Conservation (phyloP, 1,140 invertebrate species). For the Panulirus ornatus region DNA sequence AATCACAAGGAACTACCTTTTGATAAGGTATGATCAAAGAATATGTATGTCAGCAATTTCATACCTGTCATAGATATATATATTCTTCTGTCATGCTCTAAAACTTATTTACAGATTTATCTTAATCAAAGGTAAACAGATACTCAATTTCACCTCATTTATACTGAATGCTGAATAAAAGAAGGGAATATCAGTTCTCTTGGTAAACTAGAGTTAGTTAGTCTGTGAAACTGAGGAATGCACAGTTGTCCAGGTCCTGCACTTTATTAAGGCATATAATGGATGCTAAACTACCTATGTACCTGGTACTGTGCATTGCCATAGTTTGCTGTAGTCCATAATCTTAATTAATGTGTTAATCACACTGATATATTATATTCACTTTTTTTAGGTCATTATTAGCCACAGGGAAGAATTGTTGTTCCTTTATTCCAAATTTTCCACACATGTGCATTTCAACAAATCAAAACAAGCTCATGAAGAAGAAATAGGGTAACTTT, state of each 20-base stretch:
- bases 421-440: conserved; percentile 5
- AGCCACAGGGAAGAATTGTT: background rate
- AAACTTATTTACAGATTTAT: conserved; percentile 11
- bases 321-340: background rate
- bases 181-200: conserved; percentile 10
- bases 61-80: background rate
- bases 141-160: conserved; percentile 2
- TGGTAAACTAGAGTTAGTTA: conserved; percentile 9
- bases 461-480: conserved; percentile 28
- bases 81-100: conserved; percentile 5
- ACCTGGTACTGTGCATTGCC: conserved; percentile 5
- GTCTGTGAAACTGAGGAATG: background rate
- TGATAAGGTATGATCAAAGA: background rate
- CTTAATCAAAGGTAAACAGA: conserved; percentile 3
- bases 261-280: background rate
- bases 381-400: background rate
- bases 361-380: background rate
- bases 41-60: conserved; percentile 1
- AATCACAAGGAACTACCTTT: background rate
- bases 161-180: background rate
- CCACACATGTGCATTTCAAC: background rate
- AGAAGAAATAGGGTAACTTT: conserved; percentile 23
- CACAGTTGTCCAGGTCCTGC: background rate
- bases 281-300: background rate
- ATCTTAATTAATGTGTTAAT: background rate